Evolutionary conservation across 2,888 invertebrate species (phyloP), one percentile per base, ranked within the genome.

Genomic region (Sinelater perroti): DNA sequence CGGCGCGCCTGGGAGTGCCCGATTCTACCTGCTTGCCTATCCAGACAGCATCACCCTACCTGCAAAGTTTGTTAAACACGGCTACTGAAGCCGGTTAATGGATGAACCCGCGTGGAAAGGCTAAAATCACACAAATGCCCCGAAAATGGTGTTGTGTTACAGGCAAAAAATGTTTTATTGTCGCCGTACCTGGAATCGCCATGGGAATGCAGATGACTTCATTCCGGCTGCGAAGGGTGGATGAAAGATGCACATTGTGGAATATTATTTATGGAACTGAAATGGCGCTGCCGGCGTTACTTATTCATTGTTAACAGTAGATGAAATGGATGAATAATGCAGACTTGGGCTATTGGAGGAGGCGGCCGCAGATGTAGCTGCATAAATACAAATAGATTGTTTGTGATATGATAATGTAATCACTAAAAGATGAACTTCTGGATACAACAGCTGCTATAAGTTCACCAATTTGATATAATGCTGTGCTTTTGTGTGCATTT

Each of bases 141-240:
- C 24, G 42, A 57, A 57, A 46, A n/a, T n/a, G n/a, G 57, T 57
- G 57, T 57, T 52, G 40, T 45, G 40, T 58, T 58, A 58, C 47
- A 58, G 33, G 11, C 33, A 46, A 52, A 46, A 44, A 38, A 31
- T 44, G 20, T 49, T 13, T 40, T 55, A 47, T 58, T 56, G 56
- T 56, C n/a, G 17, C 40, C 17, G 24, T 57, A 57, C 57, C 57
- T 52, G 57, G 45, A 30, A 49, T 49, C 30, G 42, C 16, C 56
- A 56, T 56, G 53, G 46, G 57, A 58, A 58, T 52, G 46, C 46
- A 38, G 18, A 46, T 35, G 18, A 28, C 54, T 46, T 54, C 21
- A 54, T 54, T 46, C 38, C 13, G 36, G 8, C 17, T 11, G 26
- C 31, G 11, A 51, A 47, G 40, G 40, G 40, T 40, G 11, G 26